phyloP scores from a whole-genome alignment of 2,113 vertebrate genomes.

The Rissa tridactyla region DNA sequence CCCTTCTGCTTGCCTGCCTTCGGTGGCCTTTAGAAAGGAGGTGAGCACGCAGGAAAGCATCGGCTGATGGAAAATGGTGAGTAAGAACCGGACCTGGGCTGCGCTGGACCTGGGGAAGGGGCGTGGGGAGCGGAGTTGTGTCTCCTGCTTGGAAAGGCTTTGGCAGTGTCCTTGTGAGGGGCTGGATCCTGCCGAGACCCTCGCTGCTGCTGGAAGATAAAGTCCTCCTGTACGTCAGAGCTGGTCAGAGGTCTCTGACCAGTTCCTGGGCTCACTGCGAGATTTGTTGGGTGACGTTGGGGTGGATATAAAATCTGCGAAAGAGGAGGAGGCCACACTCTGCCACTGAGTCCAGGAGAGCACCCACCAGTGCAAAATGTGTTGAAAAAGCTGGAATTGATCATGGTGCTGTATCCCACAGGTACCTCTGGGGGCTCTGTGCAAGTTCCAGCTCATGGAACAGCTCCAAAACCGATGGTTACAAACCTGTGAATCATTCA shows the following conservation, averaged over 20 bases:
- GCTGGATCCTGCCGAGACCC: neutral
- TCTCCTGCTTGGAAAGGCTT: neutral
- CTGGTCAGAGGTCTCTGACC: neutral
- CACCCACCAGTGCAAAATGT: neutral
- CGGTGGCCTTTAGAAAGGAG: neutral
- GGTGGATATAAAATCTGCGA: neutral
- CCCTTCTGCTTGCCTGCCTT: neutral
- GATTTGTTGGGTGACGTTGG: neutral
- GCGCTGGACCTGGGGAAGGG: neutral
- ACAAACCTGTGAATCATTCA: neutral
- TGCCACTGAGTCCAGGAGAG: neutral
- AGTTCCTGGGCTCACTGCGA: neutral
- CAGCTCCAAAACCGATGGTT: neutral
- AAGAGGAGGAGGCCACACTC: neutral
- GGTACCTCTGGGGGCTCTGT: neutral
- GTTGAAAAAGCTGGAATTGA: neutral
- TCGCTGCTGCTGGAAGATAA: neutral
- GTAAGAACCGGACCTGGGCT: neutral
- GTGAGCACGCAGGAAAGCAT: neutral
- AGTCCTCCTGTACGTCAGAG: neutral
- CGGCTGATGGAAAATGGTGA: conserved; percentile 49
- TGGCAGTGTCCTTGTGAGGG: neutral
- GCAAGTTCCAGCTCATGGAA: neutral
- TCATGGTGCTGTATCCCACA: neutral
- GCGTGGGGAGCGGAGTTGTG: fast-evolving